These are phyloP conservation scores for Trichonephila clavata DNA, from an alignment of 1,140 invertebrate species.

Conservation along the genomic window DNA sequence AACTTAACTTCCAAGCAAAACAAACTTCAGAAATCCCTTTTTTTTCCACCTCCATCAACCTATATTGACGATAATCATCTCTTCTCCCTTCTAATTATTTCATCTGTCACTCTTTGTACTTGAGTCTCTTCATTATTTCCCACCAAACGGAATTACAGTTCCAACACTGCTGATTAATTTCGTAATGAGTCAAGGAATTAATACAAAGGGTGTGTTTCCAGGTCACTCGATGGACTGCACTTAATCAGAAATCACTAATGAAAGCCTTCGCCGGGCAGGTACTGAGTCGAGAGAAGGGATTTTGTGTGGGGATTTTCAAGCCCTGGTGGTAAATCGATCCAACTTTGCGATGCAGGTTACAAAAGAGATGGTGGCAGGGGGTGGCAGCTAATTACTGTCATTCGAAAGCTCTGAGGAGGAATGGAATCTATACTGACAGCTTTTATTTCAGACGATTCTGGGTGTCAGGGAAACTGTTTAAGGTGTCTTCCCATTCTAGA, in stretches of 20 bases:
- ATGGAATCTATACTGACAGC: constrained; percentile 37
- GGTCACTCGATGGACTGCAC: constrained; percentile 57
- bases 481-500: constrained; percentile 13
- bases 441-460: constrained; percentile 35
- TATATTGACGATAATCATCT: constrained; percentile 20
- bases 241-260: constrained; percentile 70
- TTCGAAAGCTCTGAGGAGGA: constrained; percentile 35
- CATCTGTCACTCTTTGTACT: constrained; percentile 43
- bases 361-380: background rate
- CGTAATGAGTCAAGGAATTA: constrained; percentile 63
- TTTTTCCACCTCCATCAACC: background rate
- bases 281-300: constrained; percentile 23
- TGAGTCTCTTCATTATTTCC: constrained; percentile 13
- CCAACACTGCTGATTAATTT: constrained; percentile 62
- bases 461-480: constrained; percentile 19
- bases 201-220: constrained; percentile 68
- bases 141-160: constrained; percentile 36
- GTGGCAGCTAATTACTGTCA: constrained; percentile 20
- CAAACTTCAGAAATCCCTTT: background rate
- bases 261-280: constrained; percentile 58
- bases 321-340: background rate
- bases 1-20: too few relatives aligned
- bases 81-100: constrained; percentile 37
- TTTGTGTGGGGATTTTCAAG: constrained; percentile 35
- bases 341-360: background rate